Evolutionary conservation across 2,113 vertebrate genomes (phyloP).

Genomic region (Neogobius melanostomus): DNA sequence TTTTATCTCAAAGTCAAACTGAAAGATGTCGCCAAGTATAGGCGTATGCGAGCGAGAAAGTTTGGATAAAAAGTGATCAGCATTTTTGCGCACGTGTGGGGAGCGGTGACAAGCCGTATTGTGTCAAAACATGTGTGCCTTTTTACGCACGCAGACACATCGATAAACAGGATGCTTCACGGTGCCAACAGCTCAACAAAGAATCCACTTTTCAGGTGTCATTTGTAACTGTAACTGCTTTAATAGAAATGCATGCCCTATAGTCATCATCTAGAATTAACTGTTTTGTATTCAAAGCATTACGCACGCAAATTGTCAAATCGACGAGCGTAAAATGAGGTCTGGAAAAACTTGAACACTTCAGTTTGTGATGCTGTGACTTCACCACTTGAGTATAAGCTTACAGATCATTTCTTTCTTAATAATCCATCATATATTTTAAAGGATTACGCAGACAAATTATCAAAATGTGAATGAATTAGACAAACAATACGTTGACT

Average conservation of each 20-base stretch:
- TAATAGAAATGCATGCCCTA: not conserved
- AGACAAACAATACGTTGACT: too few species aligned
- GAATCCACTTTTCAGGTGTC: not conserved
- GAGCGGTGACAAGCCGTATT: too few species aligned
- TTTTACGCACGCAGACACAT: too few species aligned
- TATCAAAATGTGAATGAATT: too few species aligned
- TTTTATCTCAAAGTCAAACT: constrained; percentile 8
- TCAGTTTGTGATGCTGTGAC: not conserved
- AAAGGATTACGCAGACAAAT: too few species aligned
- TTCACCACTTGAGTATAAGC: not conserved
- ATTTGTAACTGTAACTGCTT: not conserved
- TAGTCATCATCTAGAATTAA: not conserved
- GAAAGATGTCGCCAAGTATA: constrained; percentile 6
- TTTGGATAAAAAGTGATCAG: not conserved
- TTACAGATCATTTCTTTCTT: not conserved
- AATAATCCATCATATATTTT: not conserved
- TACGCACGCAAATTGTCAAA: not conserved
- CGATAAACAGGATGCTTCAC: too few species aligned
- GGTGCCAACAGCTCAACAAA: not conserved
- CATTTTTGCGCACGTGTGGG: too few species aligned
- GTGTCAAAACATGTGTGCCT: too few species aligned
- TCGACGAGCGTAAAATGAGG: not conserved
- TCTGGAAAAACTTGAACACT: not conserved
- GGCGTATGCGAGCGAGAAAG: not conserved
- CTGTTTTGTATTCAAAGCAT: not conserved